phyloP scores from a whole-genome alignment of 2,888 invertebrate species.

The Lithophane semibrunnea region DNA sequence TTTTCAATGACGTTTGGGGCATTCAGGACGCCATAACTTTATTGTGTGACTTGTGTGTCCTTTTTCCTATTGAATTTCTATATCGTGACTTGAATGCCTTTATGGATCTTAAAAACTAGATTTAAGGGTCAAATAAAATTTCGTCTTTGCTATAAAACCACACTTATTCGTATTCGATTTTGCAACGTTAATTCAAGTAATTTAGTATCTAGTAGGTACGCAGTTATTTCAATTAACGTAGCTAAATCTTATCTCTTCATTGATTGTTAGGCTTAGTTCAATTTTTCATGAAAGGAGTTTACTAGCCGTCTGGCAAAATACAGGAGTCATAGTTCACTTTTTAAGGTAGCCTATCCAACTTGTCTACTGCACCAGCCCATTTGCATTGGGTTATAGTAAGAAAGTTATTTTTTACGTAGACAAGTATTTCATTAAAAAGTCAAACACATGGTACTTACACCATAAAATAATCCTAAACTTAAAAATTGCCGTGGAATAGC shows the following conservation, averaged over 20 bases:
- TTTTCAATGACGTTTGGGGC: slow-evolving; percentile 55
- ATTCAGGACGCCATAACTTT: slow-evolving; percentile 45
- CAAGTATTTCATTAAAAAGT: neutral
- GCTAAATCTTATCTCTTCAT: neutral
- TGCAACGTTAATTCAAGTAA: neutral
- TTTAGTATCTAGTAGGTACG: neutral
- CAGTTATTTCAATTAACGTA: neutral
- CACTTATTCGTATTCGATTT: neutral
- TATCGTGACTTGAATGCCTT: neutral
- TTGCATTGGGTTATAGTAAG: neutral
- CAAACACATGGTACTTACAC: neutral
- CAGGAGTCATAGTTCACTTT: neutral
- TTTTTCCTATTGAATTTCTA: slow-evolving; percentile 20
- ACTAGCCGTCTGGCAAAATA: neutral
- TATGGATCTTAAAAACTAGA: neutral
- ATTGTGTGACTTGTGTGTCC: slow-evolving; percentile 23
- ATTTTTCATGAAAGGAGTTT: too few species aligned
- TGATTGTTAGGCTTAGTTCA: neutral
- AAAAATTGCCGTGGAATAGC: too few species aligned
- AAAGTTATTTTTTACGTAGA: neutral
- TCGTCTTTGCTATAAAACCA: neutral
- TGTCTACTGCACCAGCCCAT: neutral
- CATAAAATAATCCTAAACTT: neutral
- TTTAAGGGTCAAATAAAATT: neutral
- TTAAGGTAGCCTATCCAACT: neutral